phyloP scores from a whole-genome alignment of 2,113 vertebrate genomes.

The Isichthys henryi region DNA sequence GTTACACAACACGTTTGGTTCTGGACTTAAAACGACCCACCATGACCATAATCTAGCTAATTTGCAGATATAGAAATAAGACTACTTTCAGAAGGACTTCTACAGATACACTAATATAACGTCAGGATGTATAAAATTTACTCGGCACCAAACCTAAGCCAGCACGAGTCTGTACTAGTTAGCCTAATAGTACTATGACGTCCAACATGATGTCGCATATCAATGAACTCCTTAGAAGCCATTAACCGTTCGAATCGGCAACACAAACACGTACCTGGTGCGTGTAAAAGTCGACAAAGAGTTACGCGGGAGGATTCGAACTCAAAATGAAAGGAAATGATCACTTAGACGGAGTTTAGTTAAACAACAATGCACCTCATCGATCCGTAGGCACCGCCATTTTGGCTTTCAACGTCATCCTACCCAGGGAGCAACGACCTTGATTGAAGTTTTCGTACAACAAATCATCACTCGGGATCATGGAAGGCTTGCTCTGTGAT shows the following conservation, averaged over 20 bases:
- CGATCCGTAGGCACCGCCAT: slow-evolving; percentile 50
- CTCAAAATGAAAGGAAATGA: neutral
- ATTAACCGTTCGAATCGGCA: neutral
- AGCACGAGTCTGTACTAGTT: neutral
- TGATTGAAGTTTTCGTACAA: neutral
- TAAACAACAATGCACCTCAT: slow-evolving; percentile 34
- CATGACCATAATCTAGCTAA: neutral
- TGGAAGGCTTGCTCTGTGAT: neutral
- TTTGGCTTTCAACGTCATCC: slow-evolving; percentile 12
- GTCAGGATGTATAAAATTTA: neutral
- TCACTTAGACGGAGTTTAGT: slow-evolving; percentile 8
- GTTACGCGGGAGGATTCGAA: neutral
- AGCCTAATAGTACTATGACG: neutral
- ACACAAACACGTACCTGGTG: neutral
- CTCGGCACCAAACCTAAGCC: neutral
- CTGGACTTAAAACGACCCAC: neutral
- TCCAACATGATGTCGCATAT: slow-evolving; percentile 3
- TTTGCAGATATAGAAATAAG: neutral
- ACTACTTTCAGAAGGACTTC: neutral
- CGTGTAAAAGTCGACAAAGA: neutral
- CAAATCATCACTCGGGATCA: neutral
- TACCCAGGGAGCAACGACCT: neutral
- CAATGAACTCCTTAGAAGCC: neutral
- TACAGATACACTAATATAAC: neutral
- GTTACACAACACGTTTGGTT: neutral